A percentile compares a stretch with the other conserved stretches of the same genome.
Evolutionary conservation across 2,113 vertebrate genomes (phyloP).

Genomic region (Lasiurus cinereus): DNA sequence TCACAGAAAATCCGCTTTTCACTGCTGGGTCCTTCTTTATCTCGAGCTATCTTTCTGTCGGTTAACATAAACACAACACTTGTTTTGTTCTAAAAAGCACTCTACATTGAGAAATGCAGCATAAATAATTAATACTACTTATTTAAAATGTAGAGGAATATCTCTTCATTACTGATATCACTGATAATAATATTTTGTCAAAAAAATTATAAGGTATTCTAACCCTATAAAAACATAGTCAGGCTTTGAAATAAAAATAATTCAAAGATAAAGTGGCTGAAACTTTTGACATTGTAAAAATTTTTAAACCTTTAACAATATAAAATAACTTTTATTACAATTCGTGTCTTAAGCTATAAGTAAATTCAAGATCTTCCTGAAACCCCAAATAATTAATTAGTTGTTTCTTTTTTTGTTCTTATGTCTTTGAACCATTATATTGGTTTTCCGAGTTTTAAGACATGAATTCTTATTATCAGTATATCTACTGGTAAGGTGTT

Average conservation of each 20-base stretch:
- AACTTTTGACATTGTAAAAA: slow-evolving; percentile 8
- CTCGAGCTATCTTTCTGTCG: neutral
- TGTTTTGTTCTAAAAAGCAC: neutral
- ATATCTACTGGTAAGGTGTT: neutral
- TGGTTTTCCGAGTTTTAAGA: neutral
- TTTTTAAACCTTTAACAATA: neutral
- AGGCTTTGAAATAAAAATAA: neutral
- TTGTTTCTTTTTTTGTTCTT: neutral
- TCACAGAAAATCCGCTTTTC: neutral
- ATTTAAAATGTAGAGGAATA: neutral
- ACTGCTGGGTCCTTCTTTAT: neutral
- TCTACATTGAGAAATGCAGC: neutral
- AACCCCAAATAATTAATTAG: neutral
- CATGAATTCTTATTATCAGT: neutral
- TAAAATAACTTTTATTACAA: neutral
- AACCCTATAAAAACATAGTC: neutral
- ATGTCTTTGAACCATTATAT: neutral
- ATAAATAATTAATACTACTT: neutral
- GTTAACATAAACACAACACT: neutral
- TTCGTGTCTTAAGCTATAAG: neutral
- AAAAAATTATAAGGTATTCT: too few species aligned
- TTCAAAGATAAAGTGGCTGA: neutral
- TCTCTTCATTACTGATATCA: neutral
- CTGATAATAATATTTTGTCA: neutral
- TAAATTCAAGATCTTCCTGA: neutral